A percentile compares a stretch with the other conserved stretches of the same genome.
Conservation (phyloP, 2,113 vertebrate genomes). For the Casuarius casuarius region DNA sequence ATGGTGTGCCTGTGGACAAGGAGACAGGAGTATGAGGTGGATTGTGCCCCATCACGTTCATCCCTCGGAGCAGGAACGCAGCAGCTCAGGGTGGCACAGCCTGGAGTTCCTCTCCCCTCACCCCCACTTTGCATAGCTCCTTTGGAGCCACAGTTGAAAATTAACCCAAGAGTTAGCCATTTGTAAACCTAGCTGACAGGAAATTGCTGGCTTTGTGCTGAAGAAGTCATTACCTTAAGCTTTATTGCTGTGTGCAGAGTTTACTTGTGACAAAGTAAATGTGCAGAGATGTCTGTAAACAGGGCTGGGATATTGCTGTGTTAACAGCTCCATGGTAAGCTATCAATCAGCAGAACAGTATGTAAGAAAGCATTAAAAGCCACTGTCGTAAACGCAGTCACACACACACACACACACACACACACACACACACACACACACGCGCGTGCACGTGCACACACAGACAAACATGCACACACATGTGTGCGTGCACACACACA, state of each 20-base stretch:
- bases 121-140: background rate
- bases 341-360: constrained; percentile 52
- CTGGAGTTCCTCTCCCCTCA: background rate
- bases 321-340: constrained; percentile 54
- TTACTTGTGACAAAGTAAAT: constrained; percentile 76
- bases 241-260: constrained; percentile 70
- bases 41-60: background rate
- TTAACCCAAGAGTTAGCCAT: constrained; percentile 68
- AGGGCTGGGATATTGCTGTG: constrained; percentile 52
- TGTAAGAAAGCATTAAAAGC: constrained; percentile 4
- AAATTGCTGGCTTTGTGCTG: constrained; percentile 71
- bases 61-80: background rate
- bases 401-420: background rate
- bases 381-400: background rate
- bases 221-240: constrained; percentile 76
- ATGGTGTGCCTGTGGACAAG: background rate
- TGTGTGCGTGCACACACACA: fast-evolving
- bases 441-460: too few relatives aligned
- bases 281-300: constrained; percentile 66
- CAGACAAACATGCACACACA: too few relatives aligned
- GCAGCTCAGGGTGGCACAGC: background rate
- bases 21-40: fast-evolving
- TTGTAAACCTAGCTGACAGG: constrained; percentile 70
- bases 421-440: fast-evolving
- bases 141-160: constrained; percentile 53